These are phyloP conservation scores for Thrips palmi DNA, from an alignment of 1,140 invertebrate species.

Conservation along the genomic window DNA sequence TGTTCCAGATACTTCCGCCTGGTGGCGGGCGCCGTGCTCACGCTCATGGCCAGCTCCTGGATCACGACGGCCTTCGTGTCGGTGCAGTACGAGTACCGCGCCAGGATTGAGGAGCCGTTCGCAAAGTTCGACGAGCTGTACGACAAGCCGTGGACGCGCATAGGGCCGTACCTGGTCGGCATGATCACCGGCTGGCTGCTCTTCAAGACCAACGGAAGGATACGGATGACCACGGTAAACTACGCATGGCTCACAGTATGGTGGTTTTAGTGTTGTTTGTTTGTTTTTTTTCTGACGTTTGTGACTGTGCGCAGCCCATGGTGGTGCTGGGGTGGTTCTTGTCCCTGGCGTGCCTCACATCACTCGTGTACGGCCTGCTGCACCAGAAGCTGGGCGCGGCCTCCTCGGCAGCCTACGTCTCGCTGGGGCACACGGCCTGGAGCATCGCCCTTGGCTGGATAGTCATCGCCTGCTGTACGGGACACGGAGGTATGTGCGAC, in stretches of 20 bases:
- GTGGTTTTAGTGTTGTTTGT: slow-evolving; percentile 2
- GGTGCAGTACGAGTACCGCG: slow-evolving; percentile 50
- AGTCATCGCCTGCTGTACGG: slow-evolving; percentile 56
- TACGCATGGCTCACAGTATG: slow-evolving; percentile 6
- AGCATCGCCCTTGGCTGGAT: slow-evolving; percentile 59
- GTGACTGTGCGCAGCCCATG: slow-evolving; percentile 19
- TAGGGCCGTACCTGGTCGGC: slow-evolving; percentile 61
- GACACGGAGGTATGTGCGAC: slow-evolving; percentile 36
- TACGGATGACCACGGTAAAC: slow-evolving; percentile 36
- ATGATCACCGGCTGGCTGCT: slow-evolving; percentile 56
- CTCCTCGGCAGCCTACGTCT: slow-evolving; percentile 30
- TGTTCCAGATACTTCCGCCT: slow-evolving; percentile 37
- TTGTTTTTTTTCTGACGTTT: slow-evolving; percentile 1
- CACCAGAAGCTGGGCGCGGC: slow-evolving; percentile 43
- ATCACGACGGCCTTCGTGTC: slow-evolving; percentile 53
- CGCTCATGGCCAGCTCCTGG: slow-evolving; percentile 51
- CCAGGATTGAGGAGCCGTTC: slow-evolving; percentile 59
- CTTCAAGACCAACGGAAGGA: slow-evolving; percentile 44
- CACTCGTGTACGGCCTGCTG: slow-evolving; percentile 58
- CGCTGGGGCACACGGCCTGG: slow-evolving; percentile 48
- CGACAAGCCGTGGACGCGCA: slow-evolving; percentile 66
- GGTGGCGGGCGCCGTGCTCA: slow-evolving; percentile 28
- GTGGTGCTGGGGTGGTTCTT: slow-evolving; percentile 18
- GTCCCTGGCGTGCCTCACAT: slow-evolving; percentile 12
- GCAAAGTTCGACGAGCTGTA: slow-evolving; percentile 66